A percentile compares a stretch with the other conserved stretches of the same genome.
Conservation (phyloP, 2,113 vertebrate species). For the Myiozetetes cayanensis region DNA sequence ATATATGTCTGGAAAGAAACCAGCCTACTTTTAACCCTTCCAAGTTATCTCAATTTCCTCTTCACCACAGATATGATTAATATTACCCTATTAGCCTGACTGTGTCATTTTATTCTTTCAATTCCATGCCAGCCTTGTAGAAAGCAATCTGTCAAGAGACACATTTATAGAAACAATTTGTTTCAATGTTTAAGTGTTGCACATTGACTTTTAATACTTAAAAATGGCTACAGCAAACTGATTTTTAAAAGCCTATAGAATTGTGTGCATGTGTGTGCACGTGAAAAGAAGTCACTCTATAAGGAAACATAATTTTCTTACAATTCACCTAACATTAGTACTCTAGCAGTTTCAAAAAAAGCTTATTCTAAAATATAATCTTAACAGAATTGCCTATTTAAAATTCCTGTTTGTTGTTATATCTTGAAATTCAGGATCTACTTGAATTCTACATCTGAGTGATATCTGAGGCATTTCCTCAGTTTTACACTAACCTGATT, state of each 20-base stretch:
- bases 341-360: conserved; percentile 26
- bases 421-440: conserved; percentile 52
- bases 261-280: not conserved
- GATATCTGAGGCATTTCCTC: conserved; percentile 52
- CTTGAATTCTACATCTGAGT: not conserved
- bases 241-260: conserved; percentile 33
- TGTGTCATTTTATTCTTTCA: conserved; percentile 59
- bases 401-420: conserved; percentile 48
- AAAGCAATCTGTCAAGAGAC: conserved; percentile 51
- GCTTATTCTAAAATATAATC: conserved; percentile 36
- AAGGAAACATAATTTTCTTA: conserved; percentile 54
- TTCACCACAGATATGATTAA: conserved; percentile 36
- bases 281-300: conserved; percentile 19
- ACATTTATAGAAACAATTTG: conserved; percentile 60
- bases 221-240: conserved; percentile 29
- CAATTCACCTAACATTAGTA: conserved; percentile 8
- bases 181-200: conserved; percentile 52
- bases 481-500: conserved; percentile 51
- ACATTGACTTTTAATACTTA: conserved; percentile 44
- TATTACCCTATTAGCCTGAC: conserved; percentile 39
- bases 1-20: conserved; percentile 36
- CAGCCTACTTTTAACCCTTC: conserved; percentile 57
- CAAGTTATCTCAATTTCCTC: conserved; percentile 48
- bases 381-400: conserved; percentile 31
- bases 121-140: conserved; percentile 35